Conservation (phyloP, 2,797 vertebrate species). For the Echiichthys vipera region DNA sequence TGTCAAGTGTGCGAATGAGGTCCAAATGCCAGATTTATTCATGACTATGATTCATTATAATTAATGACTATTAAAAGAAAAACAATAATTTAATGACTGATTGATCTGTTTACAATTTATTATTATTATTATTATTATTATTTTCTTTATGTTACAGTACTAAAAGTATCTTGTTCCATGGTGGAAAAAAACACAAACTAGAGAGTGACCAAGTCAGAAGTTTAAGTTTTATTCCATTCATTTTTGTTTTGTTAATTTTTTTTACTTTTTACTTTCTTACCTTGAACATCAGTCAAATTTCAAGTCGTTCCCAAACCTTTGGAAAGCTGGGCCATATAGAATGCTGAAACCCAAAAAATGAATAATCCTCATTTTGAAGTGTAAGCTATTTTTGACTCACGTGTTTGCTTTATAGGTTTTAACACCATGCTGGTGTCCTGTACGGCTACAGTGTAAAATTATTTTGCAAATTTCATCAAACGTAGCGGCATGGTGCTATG, state of each 20-base stretch:
- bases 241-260: neutral
- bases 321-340: neutral
- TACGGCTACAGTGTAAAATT: neutral
- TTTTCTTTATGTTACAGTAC: neutral
- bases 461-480: neutral
- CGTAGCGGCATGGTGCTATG: too few species aligned
- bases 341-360: neutral
- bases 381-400: too few species aligned
- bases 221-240: slow-evolving; percentile 18
- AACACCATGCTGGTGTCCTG: neutral
- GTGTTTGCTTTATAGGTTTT: neutral
- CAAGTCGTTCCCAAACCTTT: neutral
- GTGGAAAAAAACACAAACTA: neutral
- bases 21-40: slow-evolving; percentile 26
- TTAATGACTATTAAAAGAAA: neutral
- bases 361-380: neutral
- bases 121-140: too few species aligned
- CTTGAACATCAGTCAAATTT: neutral
- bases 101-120: neutral
- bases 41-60: slow-evolving; percentile 13
- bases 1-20: neutral
- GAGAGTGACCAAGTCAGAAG: neutral
- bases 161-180: neutral
- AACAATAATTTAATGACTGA: neutral
- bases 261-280: slow-evolving; percentile 9